phyloP scores from a whole-genome alignment of 64 coral and sea anemone genomes.

The Stichodactyla helianthus region DNA sequence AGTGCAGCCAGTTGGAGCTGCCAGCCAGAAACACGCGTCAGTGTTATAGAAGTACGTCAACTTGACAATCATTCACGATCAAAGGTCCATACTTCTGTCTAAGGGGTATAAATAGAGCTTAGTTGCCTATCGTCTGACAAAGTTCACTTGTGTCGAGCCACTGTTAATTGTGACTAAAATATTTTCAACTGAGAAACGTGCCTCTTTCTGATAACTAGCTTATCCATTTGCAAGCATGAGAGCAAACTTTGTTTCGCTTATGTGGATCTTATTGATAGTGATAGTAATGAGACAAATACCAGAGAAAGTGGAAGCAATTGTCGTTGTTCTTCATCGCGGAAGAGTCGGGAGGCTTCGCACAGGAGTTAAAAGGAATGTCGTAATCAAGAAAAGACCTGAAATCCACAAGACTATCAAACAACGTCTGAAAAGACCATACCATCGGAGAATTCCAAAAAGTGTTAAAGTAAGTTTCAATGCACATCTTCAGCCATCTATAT shows the following conservation, averaged over 20 bases:
- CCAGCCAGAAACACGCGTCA: background rate
- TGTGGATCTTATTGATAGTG: background rate
- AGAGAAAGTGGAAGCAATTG: background rate
- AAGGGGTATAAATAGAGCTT: conserved; percentile 17
- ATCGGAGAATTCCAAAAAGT: background rate
- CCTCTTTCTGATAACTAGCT: background rate
- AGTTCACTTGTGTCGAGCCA: background rate
- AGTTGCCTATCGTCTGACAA: background rate
- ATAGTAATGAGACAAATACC: background rate
- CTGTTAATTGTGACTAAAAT: background rate
- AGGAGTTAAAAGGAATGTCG: background rate
- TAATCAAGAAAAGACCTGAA: background rate
- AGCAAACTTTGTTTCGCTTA: background rate
- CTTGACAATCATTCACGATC: background rate
- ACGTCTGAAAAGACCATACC: background rate
- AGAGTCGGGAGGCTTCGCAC: background rate
- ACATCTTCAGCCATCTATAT: too few relatives aligned
- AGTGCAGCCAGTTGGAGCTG: background rate
- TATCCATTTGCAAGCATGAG: background rate
- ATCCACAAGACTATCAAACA: background rate
- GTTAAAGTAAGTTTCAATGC: background rate
- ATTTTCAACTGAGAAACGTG: background rate
- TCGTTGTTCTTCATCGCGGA: conserved; percentile 5
- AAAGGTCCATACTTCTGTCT: conserved; percentile 9
- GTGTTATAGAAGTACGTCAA: background rate